phyloP scores from a whole-genome alignment of 2,888 invertebrate genomes.

The Chalcosyrphus nemorum region DNA sequence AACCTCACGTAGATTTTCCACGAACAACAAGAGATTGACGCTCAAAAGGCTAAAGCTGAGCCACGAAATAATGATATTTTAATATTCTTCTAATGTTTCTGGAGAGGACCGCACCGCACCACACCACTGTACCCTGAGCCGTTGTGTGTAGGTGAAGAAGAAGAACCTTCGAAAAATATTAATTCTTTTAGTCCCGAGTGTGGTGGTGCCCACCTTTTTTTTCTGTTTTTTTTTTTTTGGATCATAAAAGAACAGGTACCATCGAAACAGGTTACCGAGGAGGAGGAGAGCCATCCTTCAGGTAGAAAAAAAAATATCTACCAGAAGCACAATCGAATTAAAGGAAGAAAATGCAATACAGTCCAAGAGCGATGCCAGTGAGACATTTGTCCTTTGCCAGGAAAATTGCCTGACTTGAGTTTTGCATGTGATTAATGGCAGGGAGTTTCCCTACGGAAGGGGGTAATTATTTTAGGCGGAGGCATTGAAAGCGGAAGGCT shows the following conservation, averaged over 20 bases:
- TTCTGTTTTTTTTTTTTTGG: no score
- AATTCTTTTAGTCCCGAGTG: slow-evolving; percentile 6
- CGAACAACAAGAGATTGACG: slow-evolving; percentile 4
- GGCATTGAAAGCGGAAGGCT: slow-evolving; percentile 9
- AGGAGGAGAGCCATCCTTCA: slow-evolving; percentile 19
- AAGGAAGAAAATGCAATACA: background rate
- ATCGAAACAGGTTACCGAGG: slow-evolving; percentile 28
- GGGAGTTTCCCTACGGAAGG: slow-evolving; percentile 58
- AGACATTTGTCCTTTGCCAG: slow-evolving; percentile 18
- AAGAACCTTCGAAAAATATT: slow-evolving; percentile 6
- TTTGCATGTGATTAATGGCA: slow-evolving; percentile 60
- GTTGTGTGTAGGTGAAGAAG: background rate
- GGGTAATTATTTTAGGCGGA: slow-evolving; percentile 57
- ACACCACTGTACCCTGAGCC: background rate
- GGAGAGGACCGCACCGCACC: slow-evolving; percentile 15
- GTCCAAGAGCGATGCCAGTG: slow-evolving; percentile 1
- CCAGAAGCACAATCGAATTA: slow-evolving; percentile 37
- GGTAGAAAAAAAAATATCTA: slow-evolving; percentile 14
- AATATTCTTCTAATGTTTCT: slow-evolving; percentile 57
- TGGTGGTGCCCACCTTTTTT: slow-evolving; percentile 15
- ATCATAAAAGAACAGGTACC: slow-evolving; percentile 24
- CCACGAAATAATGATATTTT: slow-evolving; percentile 58
- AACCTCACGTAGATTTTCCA: background rate
- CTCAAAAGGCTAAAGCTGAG: background rate
- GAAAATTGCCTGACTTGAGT: slow-evolving; percentile 22